Conservation (phyloP, 2,888 invertebrate genomes). For the Caenorhabditis sp. region DNA sequence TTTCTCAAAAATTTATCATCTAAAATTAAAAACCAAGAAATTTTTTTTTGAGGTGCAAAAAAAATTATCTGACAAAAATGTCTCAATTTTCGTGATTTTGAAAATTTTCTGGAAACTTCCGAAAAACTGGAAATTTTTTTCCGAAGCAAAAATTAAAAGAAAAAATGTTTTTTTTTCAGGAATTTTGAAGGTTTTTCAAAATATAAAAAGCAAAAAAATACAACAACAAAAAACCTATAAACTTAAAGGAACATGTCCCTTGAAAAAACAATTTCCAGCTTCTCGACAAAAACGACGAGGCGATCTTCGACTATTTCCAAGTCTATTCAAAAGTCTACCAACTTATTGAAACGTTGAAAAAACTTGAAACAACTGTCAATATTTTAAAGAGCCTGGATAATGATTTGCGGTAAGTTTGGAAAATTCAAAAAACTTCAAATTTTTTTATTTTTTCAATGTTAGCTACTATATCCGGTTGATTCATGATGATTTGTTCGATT, state of each 20-base stretch:
- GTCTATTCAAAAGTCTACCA: constrained; percentile 26
- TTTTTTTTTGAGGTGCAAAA: too few relatives aligned
- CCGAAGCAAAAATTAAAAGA: too few relatives aligned
- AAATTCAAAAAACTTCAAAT: constrained; percentile 3
- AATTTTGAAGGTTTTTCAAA: too few relatives aligned
- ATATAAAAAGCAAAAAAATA: too few relatives aligned
- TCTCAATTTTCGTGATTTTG: too few relatives aligned
- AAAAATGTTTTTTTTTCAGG: too few relatives aligned
- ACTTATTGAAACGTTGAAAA: constrained; percentile 19
- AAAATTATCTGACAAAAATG: too few relatives aligned
- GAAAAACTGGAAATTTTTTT: too few relatives aligned
- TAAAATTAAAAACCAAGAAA: too few relatives aligned
- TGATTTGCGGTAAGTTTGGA: constrained; percentile 31
- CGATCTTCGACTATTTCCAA: constrained; percentile 23
- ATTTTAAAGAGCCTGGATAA: constrained; percentile 26
- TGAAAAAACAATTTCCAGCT: constrained; percentile 8
- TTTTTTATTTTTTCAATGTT: too few relatives aligned
- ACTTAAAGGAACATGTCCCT: background rate
- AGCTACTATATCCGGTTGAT: constrained; percentile 32
- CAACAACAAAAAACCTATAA: background rate
- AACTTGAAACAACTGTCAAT: constrained; percentile 30
- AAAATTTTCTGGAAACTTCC: too few relatives aligned
- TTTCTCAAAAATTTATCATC: too few relatives aligned
- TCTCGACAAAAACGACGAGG: constrained; percentile 37
- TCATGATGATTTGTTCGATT: constrained; percentile 46